Base-by-base conservation (phyloP, 2,888 invertebrate species). In the Tipula confusa region DNA sequence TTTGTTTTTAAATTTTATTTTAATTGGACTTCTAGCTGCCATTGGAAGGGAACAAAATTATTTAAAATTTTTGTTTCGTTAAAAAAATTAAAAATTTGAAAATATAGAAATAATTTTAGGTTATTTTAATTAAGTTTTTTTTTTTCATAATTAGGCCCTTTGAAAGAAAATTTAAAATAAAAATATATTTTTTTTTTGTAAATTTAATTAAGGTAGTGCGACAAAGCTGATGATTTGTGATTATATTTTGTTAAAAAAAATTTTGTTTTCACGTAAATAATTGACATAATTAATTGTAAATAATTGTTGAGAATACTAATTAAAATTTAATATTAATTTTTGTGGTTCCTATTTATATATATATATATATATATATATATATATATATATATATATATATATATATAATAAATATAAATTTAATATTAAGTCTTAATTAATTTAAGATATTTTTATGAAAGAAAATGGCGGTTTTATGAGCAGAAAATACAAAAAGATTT, bases 21-120 rank as follows among this genome's bases (percentile, higher is more conserved):
- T 24, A 64, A 33, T 82, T 82, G 82, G 82, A 82, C 82, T 64
- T 64, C 36, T 82, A 82, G 82, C 82, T 82, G 82, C 82, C 82
- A 33, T 82, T 11, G 82, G 82, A 33, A 82, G 33, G 82, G 82
- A 33, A 64, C 64, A 64, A 64, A 64, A 64, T 64, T 64, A 64
- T 64, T 18, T 64, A 24, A 36, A 9, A 36, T n/a, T n/a, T 43
- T 43, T 43, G n/a, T 43, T 64, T 64, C 64, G 24, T 64, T 43
- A 15, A 9, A 13, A 64, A 9, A 9, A 11, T 33, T 33, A 33
- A 33, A 33, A 9, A 33, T 33, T 24, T 18, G 43, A 43, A 43
- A 43, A 15, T 15, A 64, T 5, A 48, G 9, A 33, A n/a, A 24
- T 24, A 64, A 64, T 24, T 64, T 9, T 9, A 64, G 18, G 24